Percentiles rank a stretch among this genome's conserved stretches.
phyloP scores from a whole-genome alignment of 2,797 vertebrate species.

The Parambassis ranga region DNA sequence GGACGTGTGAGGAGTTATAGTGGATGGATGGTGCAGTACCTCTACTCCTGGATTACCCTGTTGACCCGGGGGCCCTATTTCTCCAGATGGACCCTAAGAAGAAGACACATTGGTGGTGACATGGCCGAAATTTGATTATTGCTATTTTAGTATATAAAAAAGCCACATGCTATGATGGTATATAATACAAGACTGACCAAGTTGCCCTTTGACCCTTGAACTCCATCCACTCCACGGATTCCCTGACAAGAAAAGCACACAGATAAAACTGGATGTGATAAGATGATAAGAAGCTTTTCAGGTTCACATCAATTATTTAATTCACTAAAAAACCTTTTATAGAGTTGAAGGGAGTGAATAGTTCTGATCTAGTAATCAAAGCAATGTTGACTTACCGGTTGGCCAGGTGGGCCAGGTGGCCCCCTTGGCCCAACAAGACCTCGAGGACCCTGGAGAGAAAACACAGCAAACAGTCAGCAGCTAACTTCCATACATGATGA shows the following conservation, averaged over 20 bases:
- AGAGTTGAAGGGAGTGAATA: constrained; percentile 23
- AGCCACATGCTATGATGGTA: background rate
- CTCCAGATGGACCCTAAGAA: constrained; percentile 86
- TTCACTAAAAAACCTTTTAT: constrained; percentile 17
- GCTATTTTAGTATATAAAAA: background rate
- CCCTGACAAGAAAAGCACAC: constrained; percentile 74
- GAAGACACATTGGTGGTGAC: background rate
- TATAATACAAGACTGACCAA: constrained; percentile 73
- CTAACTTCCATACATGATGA: constrained; percentile 50
- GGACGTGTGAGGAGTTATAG: background rate
- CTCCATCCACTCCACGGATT: constrained; percentile 83
- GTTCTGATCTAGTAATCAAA: constrained; percentile 49
- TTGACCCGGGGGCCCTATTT: constrained; percentile 88
- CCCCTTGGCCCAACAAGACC: constrained; percentile 88
- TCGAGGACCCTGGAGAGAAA: constrained; percentile 83
- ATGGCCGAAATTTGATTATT: too few relatives aligned
- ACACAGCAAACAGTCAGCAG: constrained; percentile 59
- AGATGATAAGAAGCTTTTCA: too few relatives aligned
- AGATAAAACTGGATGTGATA: too few relatives aligned
- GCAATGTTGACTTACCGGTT: constrained; percentile 77
- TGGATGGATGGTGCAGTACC: constrained; percentile 63
- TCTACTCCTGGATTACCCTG: constrained; percentile 91
- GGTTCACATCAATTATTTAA: constrained; percentile 9
- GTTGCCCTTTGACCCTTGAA: constrained; percentile 88
- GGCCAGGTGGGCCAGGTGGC: constrained; percentile 82